Evolutionary conservation across 2,888 invertebrate genomes (phyloP).

Genomic region (Calliphora vomitoria): DNA sequence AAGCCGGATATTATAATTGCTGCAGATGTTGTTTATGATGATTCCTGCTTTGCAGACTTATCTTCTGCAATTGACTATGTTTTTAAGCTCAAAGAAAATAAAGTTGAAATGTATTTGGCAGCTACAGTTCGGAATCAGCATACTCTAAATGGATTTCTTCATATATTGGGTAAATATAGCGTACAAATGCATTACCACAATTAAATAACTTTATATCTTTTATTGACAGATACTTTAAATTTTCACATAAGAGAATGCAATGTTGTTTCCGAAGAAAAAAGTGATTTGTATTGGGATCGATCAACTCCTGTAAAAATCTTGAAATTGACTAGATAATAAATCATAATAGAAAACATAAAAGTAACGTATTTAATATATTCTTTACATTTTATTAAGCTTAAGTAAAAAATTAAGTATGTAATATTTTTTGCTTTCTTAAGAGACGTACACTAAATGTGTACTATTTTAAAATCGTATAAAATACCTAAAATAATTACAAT

Average conservation of each 20-base stretch:
- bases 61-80: constrained; percentile 84
- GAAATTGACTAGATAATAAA: constrained; percentile 72
- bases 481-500: constrained; percentile 16
- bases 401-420: neutral
- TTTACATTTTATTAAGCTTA: neutral
- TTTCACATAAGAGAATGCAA: constrained; percentile 66
- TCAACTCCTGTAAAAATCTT: constrained; percentile 76
- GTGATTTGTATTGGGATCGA: constrained; percentile 77
- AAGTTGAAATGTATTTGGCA: constrained; percentile 85
- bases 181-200: constrained; percentile 3
- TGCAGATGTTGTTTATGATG: constrained; percentile 87
- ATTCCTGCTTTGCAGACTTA: constrained; percentile 85
- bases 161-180: constrained; percentile 85
- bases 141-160: constrained; percentile 87
- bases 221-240: constrained; percentile 58
- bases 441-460: neutral
- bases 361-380: neutral
- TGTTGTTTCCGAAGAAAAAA: constrained; percentile 70
- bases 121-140: constrained; percentile 88
- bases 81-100: constrained; percentile 79
- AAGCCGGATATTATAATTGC: constrained; percentile 86
- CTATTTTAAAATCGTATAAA: constrained; percentile 19
- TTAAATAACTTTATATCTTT: constrained; percentile 19
- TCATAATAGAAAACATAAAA: neutral
- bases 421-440: no score